Evolutionary conservation across 2,113 vertebrate species (phyloP).

Genomic region (Brachyhypopomus gauderio): DNA sequence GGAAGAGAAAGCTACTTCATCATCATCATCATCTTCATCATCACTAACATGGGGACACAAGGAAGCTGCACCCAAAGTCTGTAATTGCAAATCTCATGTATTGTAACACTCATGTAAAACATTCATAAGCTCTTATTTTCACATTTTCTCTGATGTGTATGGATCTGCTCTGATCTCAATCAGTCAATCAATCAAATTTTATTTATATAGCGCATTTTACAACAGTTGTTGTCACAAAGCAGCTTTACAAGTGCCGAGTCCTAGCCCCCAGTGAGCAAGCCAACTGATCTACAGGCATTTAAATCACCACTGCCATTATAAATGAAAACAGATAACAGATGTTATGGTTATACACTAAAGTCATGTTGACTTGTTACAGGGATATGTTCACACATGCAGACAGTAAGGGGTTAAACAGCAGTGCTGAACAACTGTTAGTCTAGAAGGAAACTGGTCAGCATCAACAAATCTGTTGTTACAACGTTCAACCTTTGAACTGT

Average conservation of each 20-base stretch:
- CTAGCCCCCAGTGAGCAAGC: too few species aligned
- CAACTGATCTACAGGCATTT: background rate
- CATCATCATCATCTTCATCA: constrained; percentile 42
- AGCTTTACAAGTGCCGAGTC: too few species aligned
- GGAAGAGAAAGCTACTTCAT: background rate
- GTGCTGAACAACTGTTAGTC: background rate
- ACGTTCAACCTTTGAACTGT: background rate
- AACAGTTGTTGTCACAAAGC: too few species aligned
- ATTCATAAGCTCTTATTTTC: constrained; percentile 36
- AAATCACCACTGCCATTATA: background rate
- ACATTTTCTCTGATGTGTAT: too few species aligned
- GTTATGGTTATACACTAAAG: background rate
- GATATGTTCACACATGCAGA: background rate
- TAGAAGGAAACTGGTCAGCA: background rate
- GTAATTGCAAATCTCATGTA: constrained; percentile 42
- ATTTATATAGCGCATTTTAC: too few species aligned
- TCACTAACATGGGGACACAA: constrained; percentile 36
- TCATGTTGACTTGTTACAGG: background rate
- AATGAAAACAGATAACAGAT: background rate
- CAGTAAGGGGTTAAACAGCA: background rate
- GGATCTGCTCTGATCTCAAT: background rate
- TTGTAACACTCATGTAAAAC: constrained; percentile 33
- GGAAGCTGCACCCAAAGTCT: constrained; percentile 24
- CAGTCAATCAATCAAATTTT: too few species aligned
- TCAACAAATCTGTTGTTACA: too few species aligned